phyloP scores from a whole-genome alignment of 2,888 invertebrate genomes.

The Drosophila multiciliata region DNA sequence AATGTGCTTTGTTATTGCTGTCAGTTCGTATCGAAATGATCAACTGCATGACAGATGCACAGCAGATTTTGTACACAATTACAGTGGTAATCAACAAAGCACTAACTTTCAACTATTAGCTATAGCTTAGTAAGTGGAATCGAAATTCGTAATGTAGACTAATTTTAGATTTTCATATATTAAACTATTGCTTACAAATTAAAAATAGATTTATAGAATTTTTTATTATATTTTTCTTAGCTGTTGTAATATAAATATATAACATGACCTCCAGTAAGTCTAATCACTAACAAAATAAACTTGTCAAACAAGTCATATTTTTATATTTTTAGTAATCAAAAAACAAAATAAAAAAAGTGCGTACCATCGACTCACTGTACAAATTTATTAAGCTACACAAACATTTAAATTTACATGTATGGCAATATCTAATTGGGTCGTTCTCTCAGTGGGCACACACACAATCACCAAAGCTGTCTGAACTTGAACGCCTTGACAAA shows the following conservation, averaged over 20 bases:
- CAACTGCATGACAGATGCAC: slow-evolving; percentile 24
- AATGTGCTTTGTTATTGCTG: slow-evolving; percentile 27
- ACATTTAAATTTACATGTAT: slow-evolving; percentile 3
- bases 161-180: background rate
- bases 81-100: background rate
- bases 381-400: background rate
- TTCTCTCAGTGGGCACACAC: slow-evolving; percentile 8
- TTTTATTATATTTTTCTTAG: background rate
- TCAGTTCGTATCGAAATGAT: slow-evolving; percentile 21
- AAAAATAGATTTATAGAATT: background rate
- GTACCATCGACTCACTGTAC: background rate
- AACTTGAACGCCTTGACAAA: slow-evolving; percentile 68
- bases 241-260: background rate
- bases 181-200: background rate
- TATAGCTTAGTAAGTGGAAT: background rate
- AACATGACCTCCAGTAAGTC: background rate
- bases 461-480: slow-evolving; percentile 34
- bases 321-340: background rate
- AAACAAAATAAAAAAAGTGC: background rate
- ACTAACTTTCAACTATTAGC: background rate
- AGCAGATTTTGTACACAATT: slow-evolving; percentile 4
- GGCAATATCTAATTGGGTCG: slow-evolving; percentile 63
- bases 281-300: background rate
- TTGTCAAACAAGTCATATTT: background rate
- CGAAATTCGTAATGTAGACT: background rate